Conservation (phyloP, 2,888 invertebrate species). For the Rotaria macrura region DNA sequence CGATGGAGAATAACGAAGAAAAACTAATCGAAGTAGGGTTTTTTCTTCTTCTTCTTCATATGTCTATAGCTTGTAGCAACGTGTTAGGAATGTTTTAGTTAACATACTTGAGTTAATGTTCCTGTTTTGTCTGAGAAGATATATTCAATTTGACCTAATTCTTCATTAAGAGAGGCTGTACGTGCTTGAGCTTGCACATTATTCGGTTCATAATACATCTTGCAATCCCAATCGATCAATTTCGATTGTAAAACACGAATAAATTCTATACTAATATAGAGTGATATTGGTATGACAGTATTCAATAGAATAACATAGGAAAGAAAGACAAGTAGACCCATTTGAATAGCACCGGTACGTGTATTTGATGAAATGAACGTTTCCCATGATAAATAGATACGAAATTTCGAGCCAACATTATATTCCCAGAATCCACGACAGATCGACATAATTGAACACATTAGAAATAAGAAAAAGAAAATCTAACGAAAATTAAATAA, state of each 20-base stretch:
- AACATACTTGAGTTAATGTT: conserved; percentile 68
- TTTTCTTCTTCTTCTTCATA: too few species aligned
- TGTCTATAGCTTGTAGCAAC: too few species aligned
- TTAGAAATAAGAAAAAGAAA: conserved; percentile 87
- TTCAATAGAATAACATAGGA: conserved; percentile 98
- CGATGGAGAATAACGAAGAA: too few species aligned
- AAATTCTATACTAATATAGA: conserved; percentile 71
- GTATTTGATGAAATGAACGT: conserved; percentile 63
- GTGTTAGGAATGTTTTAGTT: too few species aligned
- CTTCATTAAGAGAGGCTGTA: conserved; percentile 95
- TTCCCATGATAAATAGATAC: conserved; percentile 85
- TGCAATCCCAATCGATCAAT: conserved; percentile 95
- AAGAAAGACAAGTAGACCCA: conserved; percentile 90
- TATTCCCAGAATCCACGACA: conserved; percentile 97
- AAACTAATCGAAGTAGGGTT: too few species aligned
- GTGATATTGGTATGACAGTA: conserved; percentile 96
- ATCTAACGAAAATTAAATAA: conserved; percentile 53
- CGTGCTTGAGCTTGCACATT: conserved; percentile 78
- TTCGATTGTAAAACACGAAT: conserved; percentile 95
- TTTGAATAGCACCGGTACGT: conserved; percentile 58
- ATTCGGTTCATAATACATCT: conserved; percentile 84
- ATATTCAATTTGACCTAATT: conserved; percentile 95
- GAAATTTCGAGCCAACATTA: conserved; percentile 58
- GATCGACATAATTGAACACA: conserved; percentile 93
- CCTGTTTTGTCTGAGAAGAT: conserved; percentile 99